Evolutionary conservation across 2,113 vertebrate genomes (phyloP).

Genomic region (Lophius piscatorius): DNA sequence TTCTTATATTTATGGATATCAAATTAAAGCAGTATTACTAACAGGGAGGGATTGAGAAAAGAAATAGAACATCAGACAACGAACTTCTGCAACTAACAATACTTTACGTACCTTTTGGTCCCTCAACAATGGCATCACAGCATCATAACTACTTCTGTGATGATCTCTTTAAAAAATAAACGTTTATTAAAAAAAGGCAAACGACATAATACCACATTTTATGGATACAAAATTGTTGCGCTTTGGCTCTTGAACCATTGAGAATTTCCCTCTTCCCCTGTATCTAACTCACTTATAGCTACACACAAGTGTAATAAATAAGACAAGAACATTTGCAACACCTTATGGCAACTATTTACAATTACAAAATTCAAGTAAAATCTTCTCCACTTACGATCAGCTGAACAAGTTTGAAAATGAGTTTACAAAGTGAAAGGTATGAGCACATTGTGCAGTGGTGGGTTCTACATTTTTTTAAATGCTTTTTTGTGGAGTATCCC

Average conservation of each 20-base stretch:
- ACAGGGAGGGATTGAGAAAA: slow-evolving; percentile 23
- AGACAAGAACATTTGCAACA: slow-evolving; percentile 48
- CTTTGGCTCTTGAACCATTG: slow-evolving; percentile 49
- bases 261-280: slow-evolving; percentile 51
- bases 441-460: background rate
- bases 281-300: slow-evolving; percentile 57
- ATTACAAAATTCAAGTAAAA: slow-evolving; percentile 78
- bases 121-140: slow-evolving; percentile 28
- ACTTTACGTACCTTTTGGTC: slow-evolving; percentile 63
- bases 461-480: slow-evolving; percentile 50
- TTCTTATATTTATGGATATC: slow-evolving; percentile 17
- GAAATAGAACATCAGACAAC: background rate
- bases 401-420: slow-evolving; percentile 11
- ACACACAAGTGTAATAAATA: slow-evolving; percentile 90
- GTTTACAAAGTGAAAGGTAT: slow-evolving; percentile 5
- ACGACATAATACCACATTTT: slow-evolving; percentile 61
- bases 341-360: slow-evolving; percentile 57
- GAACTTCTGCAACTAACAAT: slow-evolving; percentile 11
- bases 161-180: slow-evolving; percentile 69
- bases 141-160: slow-evolving; percentile 35
- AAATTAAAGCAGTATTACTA: background rate
- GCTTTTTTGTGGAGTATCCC: slow-evolving; percentile 33
- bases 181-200: slow-evolving; percentile 60
- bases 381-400: slow-evolving; percentile 11
- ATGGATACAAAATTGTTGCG: slow-evolving; percentile 67